Evolutionary conservation across 1,140 invertebrate species (phyloP), one percentile per base, ranked within the genome.

Genomic region (Drosophila willistoni): DNA sequence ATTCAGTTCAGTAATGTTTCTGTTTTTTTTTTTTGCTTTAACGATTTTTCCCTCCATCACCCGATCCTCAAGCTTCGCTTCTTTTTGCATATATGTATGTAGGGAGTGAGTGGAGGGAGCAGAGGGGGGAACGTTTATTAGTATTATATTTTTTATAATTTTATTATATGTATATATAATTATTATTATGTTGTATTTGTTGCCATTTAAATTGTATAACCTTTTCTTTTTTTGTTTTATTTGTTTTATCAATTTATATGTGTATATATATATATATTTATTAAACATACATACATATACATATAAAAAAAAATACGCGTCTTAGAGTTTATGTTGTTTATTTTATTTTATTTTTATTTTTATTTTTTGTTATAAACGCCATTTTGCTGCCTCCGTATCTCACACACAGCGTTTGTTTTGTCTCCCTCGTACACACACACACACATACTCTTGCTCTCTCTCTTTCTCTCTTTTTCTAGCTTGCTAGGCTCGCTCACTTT

Each of bases 201-300:
- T 51, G 17, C 44, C 44, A 51, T 51, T 51, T 51, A 51, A 51
- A 22, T 51, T 51, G 44, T 51, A 51, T 51, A 51, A 51, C 44
- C 9, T 51, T 51, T 51, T 22, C 22, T 17, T 51, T 22, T 51
- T 17, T 25, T 22, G 19, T 2, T 22, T 22, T 22, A 22, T 22
- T 4, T 25, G 3, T 3, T 25, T 25, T 25, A 7, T 44, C 44
- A 51, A 10, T 51, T 51, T 51, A 51, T 51, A 12, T 51, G 6
- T 44, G n/a, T 42, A 14, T 69, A 61, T 71, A 70, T 63, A 69
- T 51, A 71, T 62, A 64, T 57, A 41, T 67, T 56, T 44, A 7
- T 51, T 42, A 56, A 56, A 55, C 56, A 64, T 70, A 61, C 47
- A 57, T 71, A 44, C 59, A 61, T 71, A 60, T 29, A 61, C 33